Evolutionary conservation across 2,888 invertebrate genomes (phyloP).

Genomic region (Torymus texanus): DNA sequence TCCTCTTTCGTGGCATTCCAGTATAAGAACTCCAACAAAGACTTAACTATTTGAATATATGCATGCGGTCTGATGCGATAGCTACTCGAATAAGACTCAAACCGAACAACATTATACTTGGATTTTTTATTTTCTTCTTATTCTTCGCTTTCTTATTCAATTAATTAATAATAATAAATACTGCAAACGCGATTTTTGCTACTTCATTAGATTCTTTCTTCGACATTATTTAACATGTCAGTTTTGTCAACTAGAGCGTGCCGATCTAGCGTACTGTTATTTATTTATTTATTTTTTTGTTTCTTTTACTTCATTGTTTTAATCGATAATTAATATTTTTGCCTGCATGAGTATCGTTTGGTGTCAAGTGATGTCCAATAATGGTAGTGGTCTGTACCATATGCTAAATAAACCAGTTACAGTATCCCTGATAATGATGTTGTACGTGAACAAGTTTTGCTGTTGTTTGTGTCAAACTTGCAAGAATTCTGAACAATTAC

Average conservation of each 20-base stretch:
- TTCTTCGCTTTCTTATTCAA: constrained; percentile 34
- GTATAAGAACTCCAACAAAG: constrained; percentile 60
- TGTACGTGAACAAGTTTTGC: constrained; percentile 9
- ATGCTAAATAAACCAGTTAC: neutral
- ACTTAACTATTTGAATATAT: constrained; percentile 67
- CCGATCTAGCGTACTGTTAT: constrained; percentile 62
- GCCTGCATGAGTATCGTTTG: constrained; percentile 58
- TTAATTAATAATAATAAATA: constrained; percentile 65
- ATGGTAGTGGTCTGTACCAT: constrained; percentile 21
- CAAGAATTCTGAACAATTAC: constrained; percentile 1
- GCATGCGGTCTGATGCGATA: constrained; percentile 62
- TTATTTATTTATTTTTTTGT: constrained; percentile 46
- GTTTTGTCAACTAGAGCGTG: constrained; percentile 63
- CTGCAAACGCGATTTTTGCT: constrained; percentile 66
- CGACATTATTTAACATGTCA: constrained; percentile 51
- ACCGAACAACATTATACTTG: constrained; percentile 66
- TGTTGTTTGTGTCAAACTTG: constrained; percentile 36
- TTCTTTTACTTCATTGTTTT: neutral
- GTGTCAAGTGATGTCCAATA: constrained; percentile 59
- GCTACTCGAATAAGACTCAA: constrained; percentile 64
- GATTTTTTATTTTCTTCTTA: constrained; percentile 42
- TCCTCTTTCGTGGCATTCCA: constrained; percentile 36
- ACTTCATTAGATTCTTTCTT: constrained; percentile 61
- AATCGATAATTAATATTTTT: constrained; percentile 61
- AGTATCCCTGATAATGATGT: constrained; percentile 5